Evolutionary conservation across 2,888 invertebrate genomes (phyloP), one percentile per base, ranked within the genome.

Genomic region (Ochropleura plecta): DNA sequence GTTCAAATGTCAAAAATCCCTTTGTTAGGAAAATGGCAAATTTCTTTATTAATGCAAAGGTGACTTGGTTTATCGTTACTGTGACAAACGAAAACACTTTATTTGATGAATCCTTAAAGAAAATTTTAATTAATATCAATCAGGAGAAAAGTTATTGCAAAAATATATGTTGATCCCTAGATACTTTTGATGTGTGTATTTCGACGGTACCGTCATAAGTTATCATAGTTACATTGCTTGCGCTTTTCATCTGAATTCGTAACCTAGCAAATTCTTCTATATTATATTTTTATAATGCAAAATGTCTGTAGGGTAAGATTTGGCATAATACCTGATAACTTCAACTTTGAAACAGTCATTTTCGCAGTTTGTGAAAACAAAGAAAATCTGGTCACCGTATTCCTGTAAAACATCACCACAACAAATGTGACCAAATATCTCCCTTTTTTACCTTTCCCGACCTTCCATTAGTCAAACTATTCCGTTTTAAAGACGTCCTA

Each of bases 381-480:
- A 12, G 14, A 62, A 60, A 60, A 44, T 5, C n/a, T 6, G n/a
- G 3, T 14, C 3, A 7, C 14, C 30, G 30, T 30, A 14, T 57
- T 30, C 55, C 20, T 57, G 20, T 20, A 57, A 20, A 57, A 57
- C 55, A 57, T 14, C 12, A 30, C 69, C 55, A 48, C 30, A 67
- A 9, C 3, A 30, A n/a, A 68, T 12, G 7, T 53, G 30, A 14
- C 30, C 3, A 57, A 57, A 44, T 53, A 14, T 57, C 14, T 63
- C 57, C 3, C 67, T 51, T 63, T 3, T 59, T 63, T 53, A 57
- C 10, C 30, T 10, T 14, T 70, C 14, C 8, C n/a, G 42, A 9
- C 66, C n/a, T 73, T 64, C 64, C 68, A 81, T 64, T 64, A 68
- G 12, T 40, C 30, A 14, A 51, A 55, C 30, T n/a, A 53, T 40